Base-by-base conservation (phyloP, 2,113 vertebrate species). In the Halichoeres trimaculatus region DNA sequence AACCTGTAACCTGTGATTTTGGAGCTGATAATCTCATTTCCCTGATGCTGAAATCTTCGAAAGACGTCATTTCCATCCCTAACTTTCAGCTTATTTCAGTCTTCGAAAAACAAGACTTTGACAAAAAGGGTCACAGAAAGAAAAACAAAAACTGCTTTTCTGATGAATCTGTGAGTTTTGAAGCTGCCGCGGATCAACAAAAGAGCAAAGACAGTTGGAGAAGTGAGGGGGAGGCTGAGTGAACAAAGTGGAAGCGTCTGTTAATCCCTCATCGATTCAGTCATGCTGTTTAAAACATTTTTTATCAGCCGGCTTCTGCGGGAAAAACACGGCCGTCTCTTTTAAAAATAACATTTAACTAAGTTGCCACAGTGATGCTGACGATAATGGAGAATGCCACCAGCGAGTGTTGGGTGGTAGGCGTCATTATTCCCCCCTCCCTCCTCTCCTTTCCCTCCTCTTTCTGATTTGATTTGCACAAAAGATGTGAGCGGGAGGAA, bases 401-500 rank as follows among this genome's bases (percentile, higher is more conserved):
- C 81, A 70, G 91, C 61, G 23, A 82, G 78, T 30, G 26, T 10
- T 20, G 8, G 19, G 19, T 12, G 74, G 88, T 87, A 85, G 89
- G 86, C 64, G 80, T 85, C 55, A 85, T 87, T 83, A 85, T 87
- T 83, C 47, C 24, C 51, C 53, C 22, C 8, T 14, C 22, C 78
- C 76, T 77, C 60, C 58, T n/a, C n/a, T n/a, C n/a, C n/a, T n/a
- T n/a, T n/a, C n/a, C n/a, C n/a, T n/a, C n/a, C n/a, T n/a, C n/a
- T 40, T 48, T 20, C 81, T 76, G 78, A 59, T 84, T 76, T 88
- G 87, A 89, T 87, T 86, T 83, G 79, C 89, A 90, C 85, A 90
- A 86, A 88, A 91, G 87, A 86, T 87, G 88, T 66, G 77, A 87
- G 89, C 13, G 74, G 78, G 81, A 85, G 88, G 83, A 81, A 83